phyloP scores from a whole-genome alignment of 2,113 vertebrate genomes.

The Engystomops pustulosus region DNA sequence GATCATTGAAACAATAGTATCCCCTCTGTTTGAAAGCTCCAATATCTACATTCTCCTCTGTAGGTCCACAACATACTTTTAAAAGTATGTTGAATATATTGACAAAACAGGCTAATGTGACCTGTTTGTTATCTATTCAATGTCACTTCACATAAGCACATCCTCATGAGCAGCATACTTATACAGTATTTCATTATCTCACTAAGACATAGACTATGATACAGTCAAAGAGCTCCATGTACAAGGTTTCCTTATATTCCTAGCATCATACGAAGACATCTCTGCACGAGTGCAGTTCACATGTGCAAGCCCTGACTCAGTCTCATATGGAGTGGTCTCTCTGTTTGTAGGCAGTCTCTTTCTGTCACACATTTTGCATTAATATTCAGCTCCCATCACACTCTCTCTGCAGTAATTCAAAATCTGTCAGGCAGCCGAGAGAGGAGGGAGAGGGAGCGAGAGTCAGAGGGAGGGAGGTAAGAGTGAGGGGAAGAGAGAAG shows the following conservation, averaged over 20 bases:
- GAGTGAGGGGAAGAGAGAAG: constrained; percentile 32
- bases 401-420: constrained; percentile 75
- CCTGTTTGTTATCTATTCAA: neutral
- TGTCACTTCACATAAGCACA: constrained; percentile 8
- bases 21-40: neutral
- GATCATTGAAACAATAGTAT: too few species aligned
- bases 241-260: neutral
- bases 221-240: neutral
- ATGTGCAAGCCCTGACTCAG: neutral
- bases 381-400: constrained; percentile 71
- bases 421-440: constrained; percentile 71
- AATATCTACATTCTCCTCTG: neutral
- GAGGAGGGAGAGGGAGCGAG: constrained; percentile 35
- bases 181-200: neutral
- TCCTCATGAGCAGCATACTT: neutral
- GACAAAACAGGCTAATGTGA: neutral
- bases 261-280: neutral
- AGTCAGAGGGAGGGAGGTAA: constrained; percentile 31
- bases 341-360: constrained; percentile 54
- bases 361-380: constrained; percentile 65
- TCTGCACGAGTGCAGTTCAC: neutral
- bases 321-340: constrained; percentile 33
- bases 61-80: too few species aligned
- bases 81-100: neutral
- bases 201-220: neutral